phyloP scores from a whole-genome alignment of 92 coral and sea anemone genomes.

The Epizoanthus fatuus region DNA sequence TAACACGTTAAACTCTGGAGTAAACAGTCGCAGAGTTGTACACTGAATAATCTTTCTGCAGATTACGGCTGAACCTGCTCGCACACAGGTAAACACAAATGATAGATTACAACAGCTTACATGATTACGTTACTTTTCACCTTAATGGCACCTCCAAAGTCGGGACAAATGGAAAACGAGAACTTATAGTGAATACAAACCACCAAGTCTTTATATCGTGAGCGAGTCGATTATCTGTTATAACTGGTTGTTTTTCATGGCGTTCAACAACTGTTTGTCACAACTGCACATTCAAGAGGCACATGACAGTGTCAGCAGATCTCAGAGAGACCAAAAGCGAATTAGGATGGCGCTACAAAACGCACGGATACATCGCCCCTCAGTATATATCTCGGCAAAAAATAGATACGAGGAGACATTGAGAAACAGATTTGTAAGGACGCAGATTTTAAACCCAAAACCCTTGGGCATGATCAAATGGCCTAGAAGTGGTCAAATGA shows the following conservation, averaged over 20 bases:
- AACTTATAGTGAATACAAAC: neutral
- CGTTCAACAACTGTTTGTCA: neutral
- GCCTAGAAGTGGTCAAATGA: neutral
- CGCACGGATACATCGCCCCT: constrained; percentile 67
- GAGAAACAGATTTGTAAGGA: neutral
- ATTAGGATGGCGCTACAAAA: constrained; percentile 53
- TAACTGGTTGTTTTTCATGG: neutral
- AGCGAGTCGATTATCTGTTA: neutral
- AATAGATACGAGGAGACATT: constrained; percentile 9
- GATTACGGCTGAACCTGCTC: neutral
- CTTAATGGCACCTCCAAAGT: neutral
- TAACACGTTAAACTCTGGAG: neutral
- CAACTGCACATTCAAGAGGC: neutral
- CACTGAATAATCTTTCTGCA: neutral
- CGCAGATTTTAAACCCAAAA: neutral
- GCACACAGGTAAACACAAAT: neutral
- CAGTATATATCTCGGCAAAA: constrained; percentile 30
- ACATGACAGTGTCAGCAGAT: neutral
- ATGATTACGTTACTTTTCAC: neutral
- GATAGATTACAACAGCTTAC: neutral
- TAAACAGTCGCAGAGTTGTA: neutral
- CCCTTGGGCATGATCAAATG: neutral
- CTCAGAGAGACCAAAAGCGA: neutral
- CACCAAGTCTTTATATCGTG: neutral
- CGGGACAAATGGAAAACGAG: neutral